Base-by-base conservation (phyloP, 1,140 invertebrate species). In the Drosophila mayri region DNA sequence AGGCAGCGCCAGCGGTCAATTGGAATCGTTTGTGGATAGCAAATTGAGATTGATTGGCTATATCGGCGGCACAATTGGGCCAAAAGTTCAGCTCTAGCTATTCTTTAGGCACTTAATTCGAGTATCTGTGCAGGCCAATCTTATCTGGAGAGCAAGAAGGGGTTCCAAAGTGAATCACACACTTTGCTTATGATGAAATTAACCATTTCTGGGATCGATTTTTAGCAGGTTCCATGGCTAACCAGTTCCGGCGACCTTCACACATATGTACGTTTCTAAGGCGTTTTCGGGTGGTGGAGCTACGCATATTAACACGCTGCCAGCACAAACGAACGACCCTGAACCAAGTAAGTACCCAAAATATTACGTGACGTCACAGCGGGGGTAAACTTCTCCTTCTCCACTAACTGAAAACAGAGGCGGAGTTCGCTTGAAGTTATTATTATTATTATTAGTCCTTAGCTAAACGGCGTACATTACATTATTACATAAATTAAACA, bases 401-500 rank as follows among this genome's bases (percentile, higher is more conserved):
- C 20, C 20, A 44, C 43, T 3, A 41, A 65, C 73, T 54, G 62
- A 25, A 83, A 65, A 60, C 60, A 62, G 25, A 47, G 50, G 18
- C 25, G 49, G 44, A 77, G 35, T 44, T 73, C 30, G 41, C 54
- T 79, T 76, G 44, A 40, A 47, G 63, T 55, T 38, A 63, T 74
- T 64, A 64, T 76, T 63, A 63, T 75, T 83, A 68, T 87, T 86
- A 78, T 67, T 79, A 68, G 54, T 76, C 60, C 83, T 87, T 88
- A 87, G 78, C 67, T 84, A 80, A 66, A 64, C 75, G 71, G 60
- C 60, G 76, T 87, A 87, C 84, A 85, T 85, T 85, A 87, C 67
- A 88, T 79, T 79, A 70, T 70, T 65, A 57, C 20, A 66, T 68
- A 62, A 79, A 79, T 76, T 86, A 83, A 66, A 44, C 64, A 80